Base-by-base conservation (phyloP, 1,140 invertebrate species). In the Heterodera carotae region DNA sequence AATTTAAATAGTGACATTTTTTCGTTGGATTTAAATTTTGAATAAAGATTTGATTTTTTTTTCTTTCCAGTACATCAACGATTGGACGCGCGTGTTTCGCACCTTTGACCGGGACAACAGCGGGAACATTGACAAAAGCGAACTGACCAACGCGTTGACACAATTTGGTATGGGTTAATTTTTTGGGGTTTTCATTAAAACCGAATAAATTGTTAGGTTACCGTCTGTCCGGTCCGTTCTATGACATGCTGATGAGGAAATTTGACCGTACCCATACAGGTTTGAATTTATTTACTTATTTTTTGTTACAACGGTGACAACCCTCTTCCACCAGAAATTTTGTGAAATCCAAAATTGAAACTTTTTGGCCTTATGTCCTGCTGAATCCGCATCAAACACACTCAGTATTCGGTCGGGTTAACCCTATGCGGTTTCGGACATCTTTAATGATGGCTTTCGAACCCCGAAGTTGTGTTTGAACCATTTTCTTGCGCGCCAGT, bases 71-170 rank as follows among this genome's bases (percentile, higher is more conserved):
- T 99, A 98, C 89, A 93, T 98, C 0, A 94, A 93, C n/a, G 94
- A 98, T 86, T 99, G 96, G 84, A 84, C 84, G 2, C 93, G 92
- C 81, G 97, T 94, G 87, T 99, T 98, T 89, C 91, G 93, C 72
- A 93, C 92, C 2, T 98, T 96, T 89, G 96, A 99, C 88, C 90
- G 92, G 39, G 96, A 99, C 85, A 93, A 93, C 86, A 97, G 94
- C 22, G 95, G 96, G 22, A 94, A 94, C 83, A 98, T 99, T 81
- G 95, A 97, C 88, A 92, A 91, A 85, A 89, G 91, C 76, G 96
- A 99, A 90, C 88, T 99, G 1, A 93, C 93, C 89, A 93, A 91
- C 76, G 96, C 96, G 4, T 89, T 99, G 0, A 93, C 92, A 7
- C 92, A 92, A 66, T 98, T 99, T 90, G 96, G 96, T 90, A 4